Percentiles rank a stretch among this genome's conserved stretches.
Conservation (phyloP, 2,888 invertebrate genomes). For the Lasius fuliginosus region DNA sequence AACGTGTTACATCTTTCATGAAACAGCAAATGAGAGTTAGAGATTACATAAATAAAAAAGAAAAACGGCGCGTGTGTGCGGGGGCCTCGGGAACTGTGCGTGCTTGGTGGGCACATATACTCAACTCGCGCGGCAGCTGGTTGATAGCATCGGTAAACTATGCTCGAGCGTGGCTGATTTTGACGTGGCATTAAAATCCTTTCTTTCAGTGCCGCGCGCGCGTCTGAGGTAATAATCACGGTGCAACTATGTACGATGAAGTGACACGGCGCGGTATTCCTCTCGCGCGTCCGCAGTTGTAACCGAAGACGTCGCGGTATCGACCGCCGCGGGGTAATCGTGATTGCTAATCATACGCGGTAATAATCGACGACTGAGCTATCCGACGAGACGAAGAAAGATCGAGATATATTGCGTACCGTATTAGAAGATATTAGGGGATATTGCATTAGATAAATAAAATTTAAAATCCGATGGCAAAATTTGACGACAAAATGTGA, state of each 20-base stretch:
- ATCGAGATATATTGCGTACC: neutral
- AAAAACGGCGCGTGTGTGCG: slow-evolving; percentile 32
- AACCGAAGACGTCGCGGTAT: slow-evolving; percentile 27
- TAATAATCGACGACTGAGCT: slow-evolving; percentile 21
- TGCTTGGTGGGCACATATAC: slow-evolving; percentile 56
- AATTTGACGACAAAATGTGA: neutral
- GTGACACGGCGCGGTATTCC: slow-evolving; percentile 40
- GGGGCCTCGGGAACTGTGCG: slow-evolving; percentile 45
- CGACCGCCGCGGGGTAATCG: slow-evolving; percentile 21
- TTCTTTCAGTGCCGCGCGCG: slow-evolving; percentile 37
- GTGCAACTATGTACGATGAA: slow-evolving; percentile 53
- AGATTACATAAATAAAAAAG: slow-evolving; percentile 62
- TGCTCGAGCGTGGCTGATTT: slow-evolving; percentile 60
- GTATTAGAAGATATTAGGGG: neutral
- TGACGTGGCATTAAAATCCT: slow-evolving; percentile 69
- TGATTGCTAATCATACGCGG: slow-evolving; percentile 18
- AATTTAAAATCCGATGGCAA: neutral
- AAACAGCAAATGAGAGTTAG: slow-evolving; percentile 80
- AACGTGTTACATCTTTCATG: slow-evolving; percentile 83
- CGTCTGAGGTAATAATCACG: slow-evolving; percentile 62
- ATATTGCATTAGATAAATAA: slow-evolving; percentile 6
- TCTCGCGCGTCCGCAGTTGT: neutral
- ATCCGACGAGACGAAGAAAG: slow-evolving; percentile 13
- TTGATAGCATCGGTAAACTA: slow-evolving; percentile 66
- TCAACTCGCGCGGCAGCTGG: slow-evolving; percentile 67